phyloP scores from a whole-genome alignment of 2,113 vertebrate genomes.

The Meles meles region DNA sequence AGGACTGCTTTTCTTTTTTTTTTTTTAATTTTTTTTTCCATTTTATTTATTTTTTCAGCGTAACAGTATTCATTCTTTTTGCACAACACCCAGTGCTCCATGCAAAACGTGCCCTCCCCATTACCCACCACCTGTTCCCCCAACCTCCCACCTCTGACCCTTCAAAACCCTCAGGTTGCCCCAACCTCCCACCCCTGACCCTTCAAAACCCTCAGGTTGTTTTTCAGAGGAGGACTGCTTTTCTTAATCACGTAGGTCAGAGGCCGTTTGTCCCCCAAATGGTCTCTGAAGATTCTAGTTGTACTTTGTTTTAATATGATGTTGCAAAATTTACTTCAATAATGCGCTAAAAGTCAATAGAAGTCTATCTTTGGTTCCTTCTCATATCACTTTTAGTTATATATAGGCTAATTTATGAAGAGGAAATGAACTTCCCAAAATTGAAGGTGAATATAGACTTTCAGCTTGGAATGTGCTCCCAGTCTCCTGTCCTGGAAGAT shows the following conservation, averaged over 20 bases:
- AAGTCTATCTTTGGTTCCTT: not conserved
- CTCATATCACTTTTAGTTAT: not conserved
- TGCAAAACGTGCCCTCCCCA: no score
- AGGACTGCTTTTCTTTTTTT: not conserved
- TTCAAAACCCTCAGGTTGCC: no score
- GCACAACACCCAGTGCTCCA: no score
- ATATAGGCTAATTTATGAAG: slow-evolving; percentile 7
- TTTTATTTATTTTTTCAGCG: no score
- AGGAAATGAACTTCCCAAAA: not conserved
- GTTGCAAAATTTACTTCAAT: not conserved
- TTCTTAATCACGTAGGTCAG: not conserved
- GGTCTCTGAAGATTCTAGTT: not conserved
- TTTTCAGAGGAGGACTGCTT: not conserved
- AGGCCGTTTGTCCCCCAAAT: not conserved
- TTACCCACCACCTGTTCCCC: no score
- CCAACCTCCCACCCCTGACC: no score
- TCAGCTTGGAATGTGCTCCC: not conserved
- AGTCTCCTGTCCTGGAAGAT: not conserved
- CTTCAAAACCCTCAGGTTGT: no score
- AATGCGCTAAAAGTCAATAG: slow-evolving; percentile 24
- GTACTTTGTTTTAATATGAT: not conserved
- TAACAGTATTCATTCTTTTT: no score
- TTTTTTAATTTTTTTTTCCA: no score
- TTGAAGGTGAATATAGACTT: not conserved
- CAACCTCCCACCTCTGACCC: no score